Conservation (phyloP, 1,140 invertebrate genomes). For the Drosophila albomicans region DNA sequence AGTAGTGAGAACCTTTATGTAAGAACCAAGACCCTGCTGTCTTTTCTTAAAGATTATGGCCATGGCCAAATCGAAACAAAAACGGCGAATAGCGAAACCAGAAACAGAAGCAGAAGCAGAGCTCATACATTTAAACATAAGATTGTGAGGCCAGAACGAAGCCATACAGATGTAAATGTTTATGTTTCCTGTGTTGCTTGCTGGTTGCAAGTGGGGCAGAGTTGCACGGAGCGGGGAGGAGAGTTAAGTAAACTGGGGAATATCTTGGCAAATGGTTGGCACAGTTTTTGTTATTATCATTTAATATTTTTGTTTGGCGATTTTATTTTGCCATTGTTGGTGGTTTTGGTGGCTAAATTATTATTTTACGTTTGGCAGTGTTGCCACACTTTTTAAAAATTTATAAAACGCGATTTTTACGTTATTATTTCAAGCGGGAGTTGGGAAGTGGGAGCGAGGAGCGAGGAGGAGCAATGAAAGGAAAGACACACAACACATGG, state of each 20-base stretch:
- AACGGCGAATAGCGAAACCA: not conserved
- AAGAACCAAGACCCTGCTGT: not conserved
- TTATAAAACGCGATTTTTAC: constrained; percentile 75
- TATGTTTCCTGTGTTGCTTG: constrained; percentile 65
- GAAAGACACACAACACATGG: constrained; percentile 38
- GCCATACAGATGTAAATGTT: constrained; percentile 77
- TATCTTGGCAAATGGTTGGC: constrained; percentile 48
- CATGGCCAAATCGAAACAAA: not conserved
- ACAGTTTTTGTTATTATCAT: constrained; percentile 73
- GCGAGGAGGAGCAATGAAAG: constrained; percentile 2
- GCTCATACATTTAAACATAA: constrained; percentile 57
- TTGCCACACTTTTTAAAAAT: constrained; percentile 80
- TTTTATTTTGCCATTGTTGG: constrained; percentile 20
- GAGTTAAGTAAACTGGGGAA: constrained; percentile 12
- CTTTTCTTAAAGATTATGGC: constrained; percentile 11
- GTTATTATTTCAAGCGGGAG: constrained; percentile 22
- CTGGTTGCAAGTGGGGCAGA: not conserved
- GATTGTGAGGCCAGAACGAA: constrained; percentile 43
- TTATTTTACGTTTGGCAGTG: constrained; percentile 66
- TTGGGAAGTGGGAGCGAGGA: not conserved
- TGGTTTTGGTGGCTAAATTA: constrained; percentile 59
- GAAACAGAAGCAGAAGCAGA: constrained; percentile 2
- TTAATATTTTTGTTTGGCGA: constrained; percentile 37
- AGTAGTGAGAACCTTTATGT: constrained; percentile 15
- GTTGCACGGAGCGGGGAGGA: constrained; percentile 13